Evolutionary conservation across 2,888 invertebrate species (phyloP).

Genomic region (Drosophila neoperkinsi): DNA sequence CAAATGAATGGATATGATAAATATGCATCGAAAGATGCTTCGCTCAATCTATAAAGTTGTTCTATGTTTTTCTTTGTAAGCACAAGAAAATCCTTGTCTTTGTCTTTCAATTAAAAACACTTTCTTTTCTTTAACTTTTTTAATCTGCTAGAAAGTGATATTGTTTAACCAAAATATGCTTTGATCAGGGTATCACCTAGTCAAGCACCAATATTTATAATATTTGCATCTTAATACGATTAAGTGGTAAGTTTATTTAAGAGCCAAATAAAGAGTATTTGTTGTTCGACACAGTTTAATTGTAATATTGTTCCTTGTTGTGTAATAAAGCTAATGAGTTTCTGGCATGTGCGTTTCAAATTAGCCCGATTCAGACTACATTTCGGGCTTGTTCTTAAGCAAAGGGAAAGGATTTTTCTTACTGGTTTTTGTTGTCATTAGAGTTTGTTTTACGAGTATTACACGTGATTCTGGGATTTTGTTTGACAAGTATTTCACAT

Average conservation of each 20-base stretch:
- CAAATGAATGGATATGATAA: background rate
- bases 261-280: constrained; percentile 8
- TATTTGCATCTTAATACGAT: background rate
- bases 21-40: background rate
- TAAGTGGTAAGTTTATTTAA: background rate
- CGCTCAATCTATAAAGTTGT: background rate
- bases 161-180: background rate
- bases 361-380: constrained; percentile 30
- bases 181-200: background rate
- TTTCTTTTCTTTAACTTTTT: background rate
- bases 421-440: constrained; percentile 49
- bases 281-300: background rate
- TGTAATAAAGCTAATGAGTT: constrained; percentile 73
- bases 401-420: constrained; percentile 23
- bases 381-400: constrained; percentile 26
- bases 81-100: background rate
- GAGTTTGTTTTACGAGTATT: constrained; percentile 38
- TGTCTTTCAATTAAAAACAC: background rate
- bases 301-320: constrained; percentile 1
- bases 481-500: constrained; percentile 29
- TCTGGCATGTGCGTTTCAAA: constrained; percentile 61
- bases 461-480: constrained; percentile 50
- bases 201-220: background rate
- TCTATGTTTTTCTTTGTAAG: background rate
- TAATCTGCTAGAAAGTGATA: background rate